phyloP scores from a whole-genome alignment of 2,888 invertebrate genomes.

The Cerastoderma edule region DNA sequence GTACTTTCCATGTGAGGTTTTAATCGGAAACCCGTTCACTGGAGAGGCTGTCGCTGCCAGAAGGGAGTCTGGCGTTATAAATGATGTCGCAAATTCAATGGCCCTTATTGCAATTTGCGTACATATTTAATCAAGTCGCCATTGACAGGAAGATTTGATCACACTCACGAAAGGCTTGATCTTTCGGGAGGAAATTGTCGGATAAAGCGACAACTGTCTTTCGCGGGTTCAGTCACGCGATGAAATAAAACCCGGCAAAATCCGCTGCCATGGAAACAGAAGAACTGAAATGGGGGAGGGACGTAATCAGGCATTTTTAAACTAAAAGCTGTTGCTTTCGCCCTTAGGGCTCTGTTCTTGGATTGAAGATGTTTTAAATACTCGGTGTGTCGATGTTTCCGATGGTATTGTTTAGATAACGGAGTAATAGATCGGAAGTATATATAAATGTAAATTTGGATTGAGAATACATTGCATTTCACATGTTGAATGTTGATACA shows the following conservation, averaged over 20 bases:
- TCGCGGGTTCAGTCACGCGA: conserved; percentile 41
- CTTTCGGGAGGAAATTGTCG: conserved; percentile 40
- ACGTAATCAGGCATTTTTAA: conserved; percentile 6
- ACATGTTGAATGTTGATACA: too few relatives aligned
- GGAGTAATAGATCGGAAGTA: too few relatives aligned
- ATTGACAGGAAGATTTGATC: conserved; percentile 35
- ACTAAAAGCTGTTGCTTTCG: too few relatives aligned
- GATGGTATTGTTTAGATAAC: too few relatives aligned
- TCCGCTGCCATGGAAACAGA: conserved; percentile 36
- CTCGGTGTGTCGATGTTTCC: too few relatives aligned
- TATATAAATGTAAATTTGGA: too few relatives aligned
- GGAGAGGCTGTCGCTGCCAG: neutral
- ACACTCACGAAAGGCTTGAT: conserved; percentile 5
- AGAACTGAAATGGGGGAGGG: conserved; percentile 1
- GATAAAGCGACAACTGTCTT: conserved; percentile 39
- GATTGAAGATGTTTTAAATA: too few relatives aligned
- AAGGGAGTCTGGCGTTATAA: conserved; percentile 16
- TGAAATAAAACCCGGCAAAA: conserved; percentile 27
- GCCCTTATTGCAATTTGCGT: conserved; percentile 35
- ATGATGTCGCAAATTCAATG: conserved; percentile 20
- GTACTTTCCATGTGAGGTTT: neutral
- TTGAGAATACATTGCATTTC: too few relatives aligned
- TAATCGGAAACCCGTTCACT: neutral
- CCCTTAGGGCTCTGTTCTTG: too few relatives aligned
- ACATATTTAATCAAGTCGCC: conserved; percentile 51